A percentile compares a stretch with the other conserved stretches of the same genome.
These are phyloP conservation scores for Epizoanthus fatuus DNA, from an alignment of 92 coral and sea anemone genomes.

Conservation along the genomic window DNA sequence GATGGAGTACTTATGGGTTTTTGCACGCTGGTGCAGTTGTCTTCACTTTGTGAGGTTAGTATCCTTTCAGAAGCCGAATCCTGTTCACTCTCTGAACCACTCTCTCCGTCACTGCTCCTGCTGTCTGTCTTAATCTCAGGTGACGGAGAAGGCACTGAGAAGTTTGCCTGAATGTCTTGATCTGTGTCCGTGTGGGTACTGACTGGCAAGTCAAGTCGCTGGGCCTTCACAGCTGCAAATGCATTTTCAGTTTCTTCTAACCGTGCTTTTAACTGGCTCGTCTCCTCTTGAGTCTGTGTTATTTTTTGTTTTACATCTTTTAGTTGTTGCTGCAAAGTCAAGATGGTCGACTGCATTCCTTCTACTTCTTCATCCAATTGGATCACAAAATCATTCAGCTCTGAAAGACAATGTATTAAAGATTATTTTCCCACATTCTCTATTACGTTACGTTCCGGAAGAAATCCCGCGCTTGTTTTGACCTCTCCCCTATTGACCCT, in stretches of 20 bases:
- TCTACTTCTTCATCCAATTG: conserved; percentile 99
- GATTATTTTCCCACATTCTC: too few relatives aligned
- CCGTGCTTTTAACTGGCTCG: conserved; percentile 57
- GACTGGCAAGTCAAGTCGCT: conserved; percentile 51
- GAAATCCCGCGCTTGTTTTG: too few relatives aligned
- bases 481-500: too few relatives aligned
- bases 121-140: conserved; percentile 20
- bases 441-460: too few relatives aligned
- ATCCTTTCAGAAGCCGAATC: conserved; percentile 17
- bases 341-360: conserved; percentile 99
- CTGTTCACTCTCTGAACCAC: conserved; percentile 30
- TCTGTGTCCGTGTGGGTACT: conserved; percentile 57
- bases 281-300: conserved; percentile 60
- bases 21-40: conserved; percentile 29
- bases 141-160: background rate
- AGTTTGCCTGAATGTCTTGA: conserved; percentile 13
- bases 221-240: conserved; percentile 68
- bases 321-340: conserved; percentile 96
- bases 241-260: conserved; percentile 67
- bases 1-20: conserved; percentile 49
- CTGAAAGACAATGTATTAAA: conserved; percentile 46
- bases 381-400: conserved; percentile 97
- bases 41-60: conserved; percentile 32
- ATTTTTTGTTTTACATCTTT: conserved; percentile 89
- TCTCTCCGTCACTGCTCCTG: conserved; percentile 30